Conservation (phyloP, 2,888 invertebrate species). For the Latrodectus hesperus region DNA sequence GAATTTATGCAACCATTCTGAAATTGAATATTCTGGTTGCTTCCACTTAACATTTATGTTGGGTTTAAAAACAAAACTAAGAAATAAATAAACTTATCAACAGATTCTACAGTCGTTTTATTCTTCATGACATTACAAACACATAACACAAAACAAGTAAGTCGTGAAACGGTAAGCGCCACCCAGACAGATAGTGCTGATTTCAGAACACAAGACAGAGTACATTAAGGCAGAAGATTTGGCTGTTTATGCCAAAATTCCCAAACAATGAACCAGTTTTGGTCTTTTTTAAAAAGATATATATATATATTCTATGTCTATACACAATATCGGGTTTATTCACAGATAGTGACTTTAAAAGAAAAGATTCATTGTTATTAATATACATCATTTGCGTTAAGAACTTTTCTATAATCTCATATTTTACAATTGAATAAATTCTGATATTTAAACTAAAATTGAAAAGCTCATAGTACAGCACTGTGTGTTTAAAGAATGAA, state of each 20-base stretch:
- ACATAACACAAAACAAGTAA: conserved; percentile 56
- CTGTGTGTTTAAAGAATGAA: conserved; percentile 14
- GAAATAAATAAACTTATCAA: conserved; percentile 21
- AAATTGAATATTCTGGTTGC: too few species aligned
- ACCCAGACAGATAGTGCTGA: conserved; percentile 32
- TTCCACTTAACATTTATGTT: too few species aligned
- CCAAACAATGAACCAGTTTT: conserved; percentile 15
- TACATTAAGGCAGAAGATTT: conserved; percentile 46
- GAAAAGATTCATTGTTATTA: conserved; percentile 15
- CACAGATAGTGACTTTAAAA: conserved; percentile 12
- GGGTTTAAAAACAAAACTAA: conserved; percentile 1
- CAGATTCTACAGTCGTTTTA: conserved; percentile 57
- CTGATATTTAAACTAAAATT: conserved; percentile 12
- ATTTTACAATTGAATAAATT: neutral
- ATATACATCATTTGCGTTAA: too few species aligned
- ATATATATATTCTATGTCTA: conserved; percentile 62
- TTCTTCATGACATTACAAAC: conserved; percentile 50
- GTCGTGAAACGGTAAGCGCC: conserved; percentile 27
- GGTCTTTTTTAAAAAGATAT: conserved; percentile 61
- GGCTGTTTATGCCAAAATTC: conserved; percentile 43
- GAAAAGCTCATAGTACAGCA: conserved; percentile 50
- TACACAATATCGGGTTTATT: conserved; percentile 43
- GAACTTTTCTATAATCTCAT: conserved; percentile 14
- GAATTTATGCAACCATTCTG: too few species aligned
- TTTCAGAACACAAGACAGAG: conserved; percentile 38